Percentiles rank a stretch among this genome's conserved stretches.
Conservation (phyloP, 2,797 vertebrate genomes). For the Enteromius radiatus region DNA sequence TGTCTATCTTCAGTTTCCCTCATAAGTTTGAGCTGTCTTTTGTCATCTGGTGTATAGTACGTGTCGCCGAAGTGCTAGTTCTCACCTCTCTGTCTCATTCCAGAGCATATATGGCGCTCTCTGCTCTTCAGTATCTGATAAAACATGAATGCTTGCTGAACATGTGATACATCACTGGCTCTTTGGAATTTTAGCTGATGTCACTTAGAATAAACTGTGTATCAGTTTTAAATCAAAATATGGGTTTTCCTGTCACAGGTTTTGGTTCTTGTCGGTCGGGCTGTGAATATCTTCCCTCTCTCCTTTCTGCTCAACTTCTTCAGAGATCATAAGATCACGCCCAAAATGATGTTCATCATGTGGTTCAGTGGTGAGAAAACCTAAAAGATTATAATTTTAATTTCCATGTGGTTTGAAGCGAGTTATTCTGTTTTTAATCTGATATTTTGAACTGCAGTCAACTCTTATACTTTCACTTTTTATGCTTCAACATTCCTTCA, state of each 20-base stretch:
- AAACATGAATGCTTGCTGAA: not conserved
- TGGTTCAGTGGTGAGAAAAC: conserved; percentile 95
- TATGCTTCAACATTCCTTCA: not conserved
- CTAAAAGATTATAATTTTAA: no score
- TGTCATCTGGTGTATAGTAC: conserved; percentile 99
- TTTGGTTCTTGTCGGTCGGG: conserved; percentile 91
- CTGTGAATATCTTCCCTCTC: conserved; percentile 96
- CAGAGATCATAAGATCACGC: conserved; percentile 97
- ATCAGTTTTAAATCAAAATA: not conserved
- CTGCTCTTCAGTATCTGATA: not conserved
- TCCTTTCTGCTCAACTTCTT: conserved; percentile 97
- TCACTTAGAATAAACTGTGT: not conserved
- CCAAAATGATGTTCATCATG: conserved; percentile 99
- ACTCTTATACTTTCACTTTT: not conserved
- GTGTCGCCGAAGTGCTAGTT: conserved; percentile 67
- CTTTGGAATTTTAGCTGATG: not conserved
- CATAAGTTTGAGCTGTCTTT: conserved; percentile 99
- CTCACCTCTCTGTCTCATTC: not conserved
- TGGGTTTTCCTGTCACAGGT: conserved; percentile 75
- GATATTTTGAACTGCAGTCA: not conserved
- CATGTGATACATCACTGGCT: not conserved
- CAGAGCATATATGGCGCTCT: not conserved
- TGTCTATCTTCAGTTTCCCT: conserved; percentile 99
- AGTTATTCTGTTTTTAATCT: not conserved
- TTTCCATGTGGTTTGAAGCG: not conserved